Evolutionary conservation across 2,113 vertebrate genomes (phyloP).

Genomic region (Cyprinodon tularosa): DNA sequence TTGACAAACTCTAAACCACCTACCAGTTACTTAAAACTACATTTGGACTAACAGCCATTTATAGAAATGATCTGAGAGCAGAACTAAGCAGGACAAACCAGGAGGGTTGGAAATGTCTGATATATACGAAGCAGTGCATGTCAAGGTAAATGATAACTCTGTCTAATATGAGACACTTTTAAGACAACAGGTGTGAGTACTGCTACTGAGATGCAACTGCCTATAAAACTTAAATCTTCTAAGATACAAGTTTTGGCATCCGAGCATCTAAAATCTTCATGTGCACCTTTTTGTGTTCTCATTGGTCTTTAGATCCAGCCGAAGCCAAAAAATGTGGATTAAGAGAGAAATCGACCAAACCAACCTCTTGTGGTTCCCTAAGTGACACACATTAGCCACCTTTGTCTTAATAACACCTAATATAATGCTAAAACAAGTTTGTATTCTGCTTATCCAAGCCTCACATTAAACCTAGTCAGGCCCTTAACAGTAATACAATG

Average conservation of each 20-base stretch:
- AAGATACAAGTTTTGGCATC: conserved; percentile 21
- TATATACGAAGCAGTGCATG: conserved; percentile 10
- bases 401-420: conserved; percentile 52
- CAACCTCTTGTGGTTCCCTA: neutral
- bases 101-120: conserved; percentile 51
- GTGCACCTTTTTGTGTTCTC: neutral
- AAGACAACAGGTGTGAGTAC: conserved; percentile 49
- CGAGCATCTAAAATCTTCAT: neutral
- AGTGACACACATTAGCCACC: conserved; percentile 18
- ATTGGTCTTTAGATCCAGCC: neutral
- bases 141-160: conserved; percentile 62
- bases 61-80: conserved; percentile 28
- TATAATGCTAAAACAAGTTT: conserved; percentile 8
- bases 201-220: conserved; percentile 41
- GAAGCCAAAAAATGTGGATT: neutral
- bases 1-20: conserved; percentile 33
- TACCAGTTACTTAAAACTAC: conserved; percentile 55
- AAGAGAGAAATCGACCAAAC: neutral
- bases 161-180: conserved; percentile 42
- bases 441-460: conserved; percentile 1
- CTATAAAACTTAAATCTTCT: conserved; percentile 30
- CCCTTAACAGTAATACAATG: conserved; percentile 16
- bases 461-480: neutral
- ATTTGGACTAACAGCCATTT: conserved; percentile 51
- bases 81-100: conserved; percentile 30